These are phyloP conservation scores for Hydroisotoma schaefferi DNA, from an alignment of 2,888 invertebrate genomes.

Conservation along the genomic window DNA sequence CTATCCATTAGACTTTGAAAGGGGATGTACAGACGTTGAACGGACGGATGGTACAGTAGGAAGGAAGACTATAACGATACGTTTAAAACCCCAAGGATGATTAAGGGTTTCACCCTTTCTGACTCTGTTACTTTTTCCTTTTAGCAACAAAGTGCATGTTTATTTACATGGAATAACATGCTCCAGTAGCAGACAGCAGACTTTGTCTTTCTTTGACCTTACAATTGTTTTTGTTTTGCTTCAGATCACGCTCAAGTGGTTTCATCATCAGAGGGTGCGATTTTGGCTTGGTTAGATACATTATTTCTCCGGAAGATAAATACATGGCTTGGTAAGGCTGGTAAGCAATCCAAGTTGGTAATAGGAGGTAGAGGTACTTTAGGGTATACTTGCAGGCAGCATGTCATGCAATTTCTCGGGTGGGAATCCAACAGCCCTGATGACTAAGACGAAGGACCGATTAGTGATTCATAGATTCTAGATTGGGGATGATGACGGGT, in stretches of 20 bases:
- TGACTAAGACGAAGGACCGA: slow-evolving; percentile 4
- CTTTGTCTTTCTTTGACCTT: not conserved
- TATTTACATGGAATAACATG: not conserved
- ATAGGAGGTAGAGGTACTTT: not conserved
- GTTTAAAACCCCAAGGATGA: not conserved
- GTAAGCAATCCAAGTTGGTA: not conserved
- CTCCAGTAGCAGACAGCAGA: not conserved
- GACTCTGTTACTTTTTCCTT: not conserved
- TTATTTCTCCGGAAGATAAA: not conserved
- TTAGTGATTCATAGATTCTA: slow-evolving; percentile 6
- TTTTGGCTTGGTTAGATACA: no score
- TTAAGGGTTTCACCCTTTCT: slow-evolving; percentile 1
- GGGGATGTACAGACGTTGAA: no score
- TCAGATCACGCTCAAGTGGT: not conserved
- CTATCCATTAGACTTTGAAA: not conserved
- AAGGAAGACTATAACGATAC: no score
- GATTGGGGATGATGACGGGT: no score
- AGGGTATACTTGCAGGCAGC: not conserved
- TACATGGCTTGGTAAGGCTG: not conserved
- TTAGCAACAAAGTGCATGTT: not conserved
- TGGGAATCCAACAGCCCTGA: no score
- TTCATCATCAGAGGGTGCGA: not conserved
- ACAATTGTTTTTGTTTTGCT: slow-evolving; percentile 1
- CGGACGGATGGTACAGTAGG: no score
- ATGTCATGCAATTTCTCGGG: no score